phyloP scores from a whole-genome alignment of 2,888 invertebrate genomes.

The Trachelus tabidus region DNA sequence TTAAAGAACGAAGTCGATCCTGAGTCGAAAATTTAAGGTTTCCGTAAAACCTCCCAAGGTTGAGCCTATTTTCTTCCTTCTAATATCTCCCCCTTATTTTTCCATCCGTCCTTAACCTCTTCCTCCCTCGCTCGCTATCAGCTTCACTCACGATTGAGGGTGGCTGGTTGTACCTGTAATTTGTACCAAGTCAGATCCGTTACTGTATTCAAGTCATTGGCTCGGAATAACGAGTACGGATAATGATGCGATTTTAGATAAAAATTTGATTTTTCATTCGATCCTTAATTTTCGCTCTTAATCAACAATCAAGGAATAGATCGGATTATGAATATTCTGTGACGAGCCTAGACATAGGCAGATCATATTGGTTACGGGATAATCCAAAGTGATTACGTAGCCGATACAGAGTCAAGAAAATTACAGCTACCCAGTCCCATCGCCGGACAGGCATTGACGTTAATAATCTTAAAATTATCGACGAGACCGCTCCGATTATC shows the following conservation, averaged over 20 bases:
- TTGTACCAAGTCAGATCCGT: background rate
- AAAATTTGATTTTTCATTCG: too few species aligned
- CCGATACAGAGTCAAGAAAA: background rate
- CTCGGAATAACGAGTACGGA: too few species aligned
- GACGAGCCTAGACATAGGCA: background rate
- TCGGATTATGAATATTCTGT: background rate
- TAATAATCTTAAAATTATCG: background rate
- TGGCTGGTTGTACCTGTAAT: background rate
- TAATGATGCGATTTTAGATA: background rate
- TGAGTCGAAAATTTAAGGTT: background rate
- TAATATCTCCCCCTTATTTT: background rate
- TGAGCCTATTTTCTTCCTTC: background rate
- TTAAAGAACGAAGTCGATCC: background rate
- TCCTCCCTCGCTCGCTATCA: background rate
- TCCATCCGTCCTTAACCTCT: background rate
- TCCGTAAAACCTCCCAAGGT: background rate
- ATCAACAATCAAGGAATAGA: background rate
- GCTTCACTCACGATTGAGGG: too few species aligned
- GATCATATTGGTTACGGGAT: background rate
- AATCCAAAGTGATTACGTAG: background rate
- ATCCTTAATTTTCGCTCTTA: background rate
- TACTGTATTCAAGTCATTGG: too few species aligned
- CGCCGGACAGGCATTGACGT: background rate
- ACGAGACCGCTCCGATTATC: background rate
- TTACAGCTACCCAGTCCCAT: background rate